Base-by-base conservation (phyloP, 1,140 invertebrate genomes). In the Ostrea edulis region DNA sequence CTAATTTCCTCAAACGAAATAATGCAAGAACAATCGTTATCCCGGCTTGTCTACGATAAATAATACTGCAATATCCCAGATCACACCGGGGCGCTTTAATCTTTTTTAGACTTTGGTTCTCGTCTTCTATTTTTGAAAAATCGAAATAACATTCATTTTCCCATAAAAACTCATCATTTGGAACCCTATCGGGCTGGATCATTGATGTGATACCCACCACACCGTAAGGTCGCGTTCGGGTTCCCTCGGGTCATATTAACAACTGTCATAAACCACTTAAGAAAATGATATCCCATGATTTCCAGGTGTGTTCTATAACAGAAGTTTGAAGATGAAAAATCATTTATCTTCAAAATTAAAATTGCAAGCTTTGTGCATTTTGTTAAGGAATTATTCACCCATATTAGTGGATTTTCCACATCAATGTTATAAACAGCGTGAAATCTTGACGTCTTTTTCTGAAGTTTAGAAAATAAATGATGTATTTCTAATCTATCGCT, bases 351-450 rank as follows among this genome's bases (percentile, higher is more conserved):
- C 29, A 77, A 77, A 77, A 44, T 77, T 77, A 25, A 77, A 77
- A 77, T 77, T 77, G 68, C 68, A 77, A 77, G 68, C 68, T 77
- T 77, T 77, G 68, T 77, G 68, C 68, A 77, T 77, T 77, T 77
- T 77, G 68, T 77, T 77, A 35, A 25, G 68, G 12, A 77, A 77
- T 77, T 77, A 77, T 77, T 77, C 68, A 77, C 68, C 68, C 68
- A 77, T 77, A 77, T 77, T 77, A 77, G 68, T 77, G 68, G 29
- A 77, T 77, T 77, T 77, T 77, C 68, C 68, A 77, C 68, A 25
- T 29, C 29, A 77, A 35, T 77, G 29, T 77, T 77, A 77, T 11
- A 77, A 77, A 77, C 68, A 77, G 68, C 68, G 11, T 77, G 68
- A 77, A 77, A 77, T 44, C 29, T 77, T 12, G 22, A 77, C 29